Evolutionary conservation across 1,140 invertebrate genomes (phyloP), one percentile per base, ranked within the genome.

Genomic region (Anthonomus grandis): DNA sequence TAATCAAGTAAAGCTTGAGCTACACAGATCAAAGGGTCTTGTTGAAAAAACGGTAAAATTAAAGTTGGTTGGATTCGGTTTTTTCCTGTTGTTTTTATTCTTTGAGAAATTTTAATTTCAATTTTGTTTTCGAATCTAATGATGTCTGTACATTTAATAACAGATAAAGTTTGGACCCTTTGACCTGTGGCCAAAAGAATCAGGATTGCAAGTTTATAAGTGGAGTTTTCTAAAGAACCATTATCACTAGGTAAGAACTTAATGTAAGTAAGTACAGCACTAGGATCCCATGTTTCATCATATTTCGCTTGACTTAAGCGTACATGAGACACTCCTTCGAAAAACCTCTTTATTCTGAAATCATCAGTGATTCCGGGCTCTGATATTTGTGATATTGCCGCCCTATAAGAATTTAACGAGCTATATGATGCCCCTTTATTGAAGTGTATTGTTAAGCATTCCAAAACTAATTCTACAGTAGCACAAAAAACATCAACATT

Each of bases 311-410:
- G 21, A 38, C 3, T 19, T 12, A 36, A 36, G 27, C 55, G 50
- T 51, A 52, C 18, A 13, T 8, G 0, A 17, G 27, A 41, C 13
- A 51, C 19, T 39, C 46, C 34, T 2, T 25, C 27, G n/a, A 50
- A 48, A 25, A 57, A 50, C 15, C 54, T 50, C 22, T 49, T 49
- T 6, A 55, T 10, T 25, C 44, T 18, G 17, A 50, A 50, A 39
- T 50, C 54, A 4, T 37, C 10, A 17, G 3, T 6, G 5, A 50
- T 4, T 3, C 24, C n/a, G 8, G 24, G 36, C 27, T 38, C 4
- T 31, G 27, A 31, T 8, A 31, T 31, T 31, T 41, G 38, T 8
- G 42, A 21, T 15, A 46, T 15, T n/a, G 23, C 42, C 19, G 18
- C 19, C 6, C 42, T 8, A 15, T 19, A 19, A 4, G 42, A 19